phyloP scores from a whole-genome alignment of 2,797 vertebrate genomes.

The Melanotaenia boesemani region DNA sequence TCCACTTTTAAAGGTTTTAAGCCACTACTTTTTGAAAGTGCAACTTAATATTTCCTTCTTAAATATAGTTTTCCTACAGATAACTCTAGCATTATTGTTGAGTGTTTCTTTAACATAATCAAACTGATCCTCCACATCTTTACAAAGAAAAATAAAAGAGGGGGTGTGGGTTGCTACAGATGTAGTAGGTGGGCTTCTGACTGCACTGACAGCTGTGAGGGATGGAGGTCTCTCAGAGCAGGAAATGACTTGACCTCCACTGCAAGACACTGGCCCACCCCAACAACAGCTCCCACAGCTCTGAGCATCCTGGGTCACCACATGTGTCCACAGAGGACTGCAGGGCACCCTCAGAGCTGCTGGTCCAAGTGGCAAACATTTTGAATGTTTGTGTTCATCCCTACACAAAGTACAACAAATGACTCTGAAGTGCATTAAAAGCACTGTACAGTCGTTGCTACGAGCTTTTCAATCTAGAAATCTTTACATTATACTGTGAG shows the following conservation, averaged over 20 bases:
- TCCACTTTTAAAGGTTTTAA: constrained; percentile 18
- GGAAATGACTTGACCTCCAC: constrained; percentile 86
- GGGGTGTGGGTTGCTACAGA: constrained; percentile 48
- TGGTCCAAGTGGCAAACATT: constrained; percentile 11
- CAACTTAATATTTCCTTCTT: not conserved
- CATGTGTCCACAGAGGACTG: constrained; percentile 56
- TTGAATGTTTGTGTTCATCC: not conserved
- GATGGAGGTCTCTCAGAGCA: constrained; percentile 81
- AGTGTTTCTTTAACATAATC: not conserved
- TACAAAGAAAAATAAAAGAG: constrained; percentile 28
- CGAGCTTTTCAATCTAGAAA: not conserved
- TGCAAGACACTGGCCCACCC: constrained; percentile 79
- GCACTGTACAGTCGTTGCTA: not conserved
- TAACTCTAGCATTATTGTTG: not conserved
- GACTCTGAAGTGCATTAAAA: not conserved
- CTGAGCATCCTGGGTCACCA: constrained; percentile 73
- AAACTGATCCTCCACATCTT: constrained; percentile 46
- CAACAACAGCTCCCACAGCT: constrained; percentile 75
- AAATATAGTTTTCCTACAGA: not conserved
- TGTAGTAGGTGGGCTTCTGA: constrained; percentile 78
- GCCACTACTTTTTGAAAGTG: not conserved
- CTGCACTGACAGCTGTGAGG: constrained; percentile 85
- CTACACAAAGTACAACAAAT: not conserved
- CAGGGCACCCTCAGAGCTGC: constrained; percentile 32
- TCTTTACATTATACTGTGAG: not conserved